These are phyloP conservation scores for Bucco capensis DNA, from an alignment of 2,113 vertebrate genomes.

Conservation along the genomic window DNA sequence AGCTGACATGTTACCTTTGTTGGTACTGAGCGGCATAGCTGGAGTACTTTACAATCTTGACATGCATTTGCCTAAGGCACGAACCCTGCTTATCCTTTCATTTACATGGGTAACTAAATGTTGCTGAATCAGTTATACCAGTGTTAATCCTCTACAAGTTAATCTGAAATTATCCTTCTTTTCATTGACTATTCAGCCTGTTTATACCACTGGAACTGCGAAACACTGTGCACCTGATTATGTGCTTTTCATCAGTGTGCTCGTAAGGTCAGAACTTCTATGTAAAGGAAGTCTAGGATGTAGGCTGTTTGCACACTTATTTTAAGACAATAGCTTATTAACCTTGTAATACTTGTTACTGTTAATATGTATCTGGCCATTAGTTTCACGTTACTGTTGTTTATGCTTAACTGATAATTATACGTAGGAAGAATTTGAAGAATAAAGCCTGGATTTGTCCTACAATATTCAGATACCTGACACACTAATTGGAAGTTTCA, in stretches of 20 bases:
- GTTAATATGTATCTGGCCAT: not conserved
- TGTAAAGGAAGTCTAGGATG: conserved; percentile 18
- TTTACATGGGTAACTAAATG: not conserved
- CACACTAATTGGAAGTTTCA: not conserved
- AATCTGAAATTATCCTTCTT: conserved; percentile 20
- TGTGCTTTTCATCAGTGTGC: conserved; percentile 8
- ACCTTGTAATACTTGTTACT: conserved; percentile 35
- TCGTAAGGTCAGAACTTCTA: conserved; percentile 21
- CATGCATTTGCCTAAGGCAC: not conserved
- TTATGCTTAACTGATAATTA: not conserved
- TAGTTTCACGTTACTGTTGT: not conserved
- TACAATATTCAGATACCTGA: not conserved
- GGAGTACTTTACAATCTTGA: not conserved
- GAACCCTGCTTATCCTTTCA: conserved; percentile 4
- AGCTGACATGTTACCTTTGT: not conserved
- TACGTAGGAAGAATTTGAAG: not conserved
- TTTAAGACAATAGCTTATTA: conserved; percentile 35
- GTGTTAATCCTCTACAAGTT: conserved; percentile 49
- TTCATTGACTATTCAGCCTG: not conserved
- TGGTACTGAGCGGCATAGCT: not conserved
- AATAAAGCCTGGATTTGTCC: not conserved
- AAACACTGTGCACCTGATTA: not conserved
- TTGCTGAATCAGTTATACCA: not conserved
- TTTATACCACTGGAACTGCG: not conserved
- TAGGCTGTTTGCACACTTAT: not conserved